phyloP scores from a whole-genome alignment of 2,888 invertebrate genomes.

The Lypha dubia region DNA sequence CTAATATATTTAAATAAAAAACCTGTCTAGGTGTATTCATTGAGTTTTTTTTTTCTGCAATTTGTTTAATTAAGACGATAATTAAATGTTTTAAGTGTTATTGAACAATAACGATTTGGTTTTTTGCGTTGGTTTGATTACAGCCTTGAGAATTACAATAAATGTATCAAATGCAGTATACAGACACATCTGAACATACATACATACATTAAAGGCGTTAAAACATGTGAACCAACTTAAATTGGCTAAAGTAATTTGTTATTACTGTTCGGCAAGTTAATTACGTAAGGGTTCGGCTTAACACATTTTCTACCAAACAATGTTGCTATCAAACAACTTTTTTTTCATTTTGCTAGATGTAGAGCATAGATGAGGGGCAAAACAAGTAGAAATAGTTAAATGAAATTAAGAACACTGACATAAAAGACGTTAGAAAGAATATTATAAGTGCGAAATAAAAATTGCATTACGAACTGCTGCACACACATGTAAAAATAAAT shows the following conservation, averaged over 20 bases:
- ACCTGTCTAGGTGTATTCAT: conserved; percentile 25
- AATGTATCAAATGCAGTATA: neutral
- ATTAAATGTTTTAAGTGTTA: conserved; percentile 22
- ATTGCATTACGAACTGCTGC: too few relatives aligned
- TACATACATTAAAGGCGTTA: neutral
- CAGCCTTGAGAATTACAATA: conserved; percentile 18
- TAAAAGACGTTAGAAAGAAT: too few relatives aligned
- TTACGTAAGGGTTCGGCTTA: too few relatives aligned
- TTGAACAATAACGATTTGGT: conserved; percentile 3
- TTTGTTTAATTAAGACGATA: conserved; percentile 15
- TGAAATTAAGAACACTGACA: too few relatives aligned
- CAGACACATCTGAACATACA: neutral
- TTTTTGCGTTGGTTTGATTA: conserved; percentile 30
- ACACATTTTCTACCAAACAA: too few relatives aligned
- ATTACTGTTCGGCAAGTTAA: neutral
- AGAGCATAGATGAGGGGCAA: too few relatives aligned
- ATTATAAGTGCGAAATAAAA: too few relatives aligned
- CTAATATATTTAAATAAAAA: conserved; percentile 26
- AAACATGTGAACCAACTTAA: neutral
- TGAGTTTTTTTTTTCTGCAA: neutral
- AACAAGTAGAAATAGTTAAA: too few relatives aligned
- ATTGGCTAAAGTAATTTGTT: neutral
- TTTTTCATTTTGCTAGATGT: too few relatives aligned
- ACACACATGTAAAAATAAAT: too few relatives aligned
- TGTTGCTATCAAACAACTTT: too few relatives aligned